Percentiles rank a stretch among this genome's conserved stretches.
These are phyloP conservation scores for Cranoglanis bouderius DNA, from an alignment of 2,113 vertebrate genomes.

Conservation along the genomic window DNA sequence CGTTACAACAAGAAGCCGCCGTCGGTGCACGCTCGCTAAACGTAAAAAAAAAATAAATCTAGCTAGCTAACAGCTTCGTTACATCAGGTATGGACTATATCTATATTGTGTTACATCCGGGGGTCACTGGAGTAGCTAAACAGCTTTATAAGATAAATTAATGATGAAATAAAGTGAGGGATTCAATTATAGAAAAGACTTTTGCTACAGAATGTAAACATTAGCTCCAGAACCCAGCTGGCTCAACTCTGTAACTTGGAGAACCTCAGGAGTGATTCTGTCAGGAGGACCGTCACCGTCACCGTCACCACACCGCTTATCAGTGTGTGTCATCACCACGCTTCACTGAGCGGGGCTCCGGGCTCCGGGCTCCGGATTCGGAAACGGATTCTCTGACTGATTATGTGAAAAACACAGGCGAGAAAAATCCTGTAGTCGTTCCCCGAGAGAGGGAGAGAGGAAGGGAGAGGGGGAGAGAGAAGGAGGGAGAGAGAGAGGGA, in stretches of 20 bases:
- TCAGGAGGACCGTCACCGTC: not conserved
- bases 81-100: not conserved
- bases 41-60: not conserved
- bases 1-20: not conserved
- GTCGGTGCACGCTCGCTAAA: not conserved
- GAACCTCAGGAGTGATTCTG: not conserved
- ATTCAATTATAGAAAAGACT: not conserved
- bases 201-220: not conserved
- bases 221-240: not conserved
- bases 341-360: too few species aligned
- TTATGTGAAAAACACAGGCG: not conserved
- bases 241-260: not conserved
- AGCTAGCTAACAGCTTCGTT: not conserved
- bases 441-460: not conserved
- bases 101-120: not conserved
- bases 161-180: not conserved
- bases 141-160: too few species aligned
- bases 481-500: not conserved
- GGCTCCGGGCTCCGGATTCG: not conserved
- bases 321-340: not conserved
- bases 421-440: conserved; percentile 16
- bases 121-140: not conserved
- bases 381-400: conserved; percentile 24
- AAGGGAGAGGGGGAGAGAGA: not conserved
- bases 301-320: not conserved